Percentiles rank a stretch among this genome's conserved stretches.
Evolutionary conservation across 2,797 vertebrate species (phyloP).

Genomic region (Miichthys miiuy): DNA sequence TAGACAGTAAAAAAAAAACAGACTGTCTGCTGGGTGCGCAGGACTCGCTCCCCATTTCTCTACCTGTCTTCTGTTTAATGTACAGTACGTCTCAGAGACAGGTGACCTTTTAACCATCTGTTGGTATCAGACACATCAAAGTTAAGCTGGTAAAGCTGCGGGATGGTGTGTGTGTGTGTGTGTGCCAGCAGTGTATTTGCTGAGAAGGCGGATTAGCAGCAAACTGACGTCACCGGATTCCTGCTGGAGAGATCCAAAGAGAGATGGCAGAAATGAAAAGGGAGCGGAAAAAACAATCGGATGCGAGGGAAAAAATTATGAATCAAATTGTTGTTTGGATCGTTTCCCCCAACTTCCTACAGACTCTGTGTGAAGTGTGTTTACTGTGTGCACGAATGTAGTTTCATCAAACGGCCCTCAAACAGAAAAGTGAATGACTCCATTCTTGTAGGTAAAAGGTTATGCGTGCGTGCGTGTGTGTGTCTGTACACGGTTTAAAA

Average conservation of each 20-base stretch:
- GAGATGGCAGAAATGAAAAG: neutral
- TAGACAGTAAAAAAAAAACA: neutral
- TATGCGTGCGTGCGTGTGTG: conserved; percentile 21
- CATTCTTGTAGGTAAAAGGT: conserved; percentile 41
- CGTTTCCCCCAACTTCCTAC: neutral
- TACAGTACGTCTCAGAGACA: conserved; percentile 31
- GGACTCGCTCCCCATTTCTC: neutral
- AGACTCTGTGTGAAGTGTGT: neutral
- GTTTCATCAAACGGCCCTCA: conserved; percentile 18
- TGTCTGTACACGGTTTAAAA: conserved; percentile 55
- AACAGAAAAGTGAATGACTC: conserved; percentile 55
- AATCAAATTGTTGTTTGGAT: neutral
- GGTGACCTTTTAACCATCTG: conserved; percentile 57
- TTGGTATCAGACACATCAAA: conserved; percentile 51
- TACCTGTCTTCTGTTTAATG: conserved; percentile 31
- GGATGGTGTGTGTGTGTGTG: conserved; percentile 2
- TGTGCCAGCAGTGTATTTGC: conserved; percentile 12
- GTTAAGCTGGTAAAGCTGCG: conserved; percentile 35
- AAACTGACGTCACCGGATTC: conserved; percentile 9
- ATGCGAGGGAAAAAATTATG: neutral
- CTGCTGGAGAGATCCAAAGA: conserved; percentile 1
- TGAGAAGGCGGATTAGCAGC: conserved; percentile 35
- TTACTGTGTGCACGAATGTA: neutral
- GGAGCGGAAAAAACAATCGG: neutral
- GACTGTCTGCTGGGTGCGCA: neutral